Base-by-base conservation (phyloP, 2,113 vertebrate genomes). In the Holacanthus passer region DNA sequence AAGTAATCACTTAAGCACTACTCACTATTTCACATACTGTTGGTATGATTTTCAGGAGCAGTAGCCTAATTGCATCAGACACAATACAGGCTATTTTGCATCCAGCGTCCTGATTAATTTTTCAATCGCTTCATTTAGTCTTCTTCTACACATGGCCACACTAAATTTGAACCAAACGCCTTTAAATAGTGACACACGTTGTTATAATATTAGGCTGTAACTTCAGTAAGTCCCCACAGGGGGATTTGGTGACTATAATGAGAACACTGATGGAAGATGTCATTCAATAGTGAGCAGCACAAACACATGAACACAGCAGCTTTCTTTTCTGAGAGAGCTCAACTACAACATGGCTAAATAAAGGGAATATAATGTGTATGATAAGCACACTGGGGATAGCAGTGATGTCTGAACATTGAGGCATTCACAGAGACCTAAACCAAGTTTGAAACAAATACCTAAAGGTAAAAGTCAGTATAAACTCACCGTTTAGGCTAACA, bases 1-100 rank as follows among this genome's bases (percentile, higher is more conserved):
- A 32, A 60, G 55, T 76, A 73, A 82, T 79, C 37, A 68, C 50
- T 31, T 71, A 41, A 75, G 62, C 56, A n/a, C 53, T 56, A 17
- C 50, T 87, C 7, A 5, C 79, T 45, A 62, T 58, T 79, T 80
- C 70, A 70, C 41, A 70, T 79, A 60, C 65, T 4, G 13, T 27
- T 20, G 19, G 27, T 71, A 0, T 67, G 60, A 39, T 27, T 37
- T 52, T 50, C 7, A 31, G 55, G 10, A 16, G 20, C 24, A 65
- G 29, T 0, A 27, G 43, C 32, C 43, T 71, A 20, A 81, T 78
- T 47, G 55, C 56, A 82, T 56, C 24, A 60, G 39, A 75, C 62
- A 76, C 2, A 67, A 14, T 56, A 2, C 19, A 27, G 11, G 27
- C 19, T 45, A 56, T 14, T 65, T 32, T 66, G 29, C 65, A 64